Percentiles rank a stretch among this genome's conserved stretches.
Evolutionary conservation across 2,797 vertebrate species (phyloP).

Genomic region (Sebastes ruberrimus): DNA sequence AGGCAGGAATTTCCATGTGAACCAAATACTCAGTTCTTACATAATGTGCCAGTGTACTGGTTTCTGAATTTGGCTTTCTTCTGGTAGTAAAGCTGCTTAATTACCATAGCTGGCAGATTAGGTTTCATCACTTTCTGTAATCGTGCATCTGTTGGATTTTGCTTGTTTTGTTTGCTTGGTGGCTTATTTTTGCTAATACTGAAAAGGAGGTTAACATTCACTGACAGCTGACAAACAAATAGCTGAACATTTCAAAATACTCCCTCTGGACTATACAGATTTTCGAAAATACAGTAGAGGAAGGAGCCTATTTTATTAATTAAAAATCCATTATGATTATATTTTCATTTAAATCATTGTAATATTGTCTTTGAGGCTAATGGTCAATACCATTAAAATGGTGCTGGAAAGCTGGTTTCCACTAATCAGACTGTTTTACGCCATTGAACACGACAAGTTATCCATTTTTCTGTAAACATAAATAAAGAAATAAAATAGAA

Average conservation of each 20-base stretch:
- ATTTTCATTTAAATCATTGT: background rate
- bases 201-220: constrained; percentile 49
- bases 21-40: constrained; percentile 7
- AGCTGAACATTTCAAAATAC: background rate
- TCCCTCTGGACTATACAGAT: background rate
- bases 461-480: background rate
- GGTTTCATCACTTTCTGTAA: constrained; percentile 51
- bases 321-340: background rate
- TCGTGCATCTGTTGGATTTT: constrained; percentile 45
- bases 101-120: constrained; percentile 58
- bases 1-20: constrained; percentile 1
- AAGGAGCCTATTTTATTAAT: background rate
- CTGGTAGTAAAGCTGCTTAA: constrained; percentile 47
- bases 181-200: constrained; percentile 61
- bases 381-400: background rate
- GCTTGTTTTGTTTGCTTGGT: constrained; percentile 44
- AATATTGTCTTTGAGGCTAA: background rate
- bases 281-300: background rate
- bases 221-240: constrained; percentile 51
- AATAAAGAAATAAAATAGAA: no score
- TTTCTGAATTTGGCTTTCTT: constrained; percentile 47
- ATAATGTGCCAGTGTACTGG: constrained; percentile 21
- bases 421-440: background rate
- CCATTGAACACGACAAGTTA: background rate
- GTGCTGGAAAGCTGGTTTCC: background rate